phyloP scores from a whole-genome alignment of 2,888 invertebrate genomes.

The Protodeltote pygarga region DNA sequence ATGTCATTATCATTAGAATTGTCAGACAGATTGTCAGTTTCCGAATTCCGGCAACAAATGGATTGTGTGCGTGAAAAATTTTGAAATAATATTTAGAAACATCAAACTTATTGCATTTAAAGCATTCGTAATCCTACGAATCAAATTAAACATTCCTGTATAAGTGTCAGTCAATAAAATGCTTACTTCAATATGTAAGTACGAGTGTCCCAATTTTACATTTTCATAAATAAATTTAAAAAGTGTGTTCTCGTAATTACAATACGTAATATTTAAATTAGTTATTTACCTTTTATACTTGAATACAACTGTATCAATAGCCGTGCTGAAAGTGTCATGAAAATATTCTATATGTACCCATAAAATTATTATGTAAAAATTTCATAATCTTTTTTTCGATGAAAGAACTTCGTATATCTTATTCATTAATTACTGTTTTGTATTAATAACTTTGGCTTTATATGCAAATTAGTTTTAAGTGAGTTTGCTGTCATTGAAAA shows the following conservation, averaged over 20 bases:
- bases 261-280: no score
- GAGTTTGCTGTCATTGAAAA: no score
- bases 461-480: no score
- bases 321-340: neutral
- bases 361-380: constrained; percentile 20
- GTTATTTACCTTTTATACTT: neutral
- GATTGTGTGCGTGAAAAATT: neutral
- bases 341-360: constrained; percentile 12
- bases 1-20: neutral
- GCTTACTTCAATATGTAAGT: constrained; percentile 43
- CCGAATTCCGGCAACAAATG: constrained; percentile 30
- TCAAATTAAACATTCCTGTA: constrained; percentile 29
- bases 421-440: no score
- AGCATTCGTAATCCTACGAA: constrained; percentile 10
- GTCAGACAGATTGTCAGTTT: constrained; percentile 13
- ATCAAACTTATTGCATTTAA: constrained; percentile 23
- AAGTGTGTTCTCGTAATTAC: no score
- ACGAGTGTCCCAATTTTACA: neutral
- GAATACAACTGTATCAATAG: constrained; percentile 14
- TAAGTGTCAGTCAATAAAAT: constrained; percentile 29
- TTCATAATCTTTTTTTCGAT: constrained; percentile 12
- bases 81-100: constrained; percentile 9
- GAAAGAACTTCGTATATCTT: no score
- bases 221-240: no score
- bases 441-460: no score